These are phyloP conservation scores for Poecilus cupreus DNA, from an alignment of 2,888 invertebrate genomes.

Conservation along the genomic window DNA sequence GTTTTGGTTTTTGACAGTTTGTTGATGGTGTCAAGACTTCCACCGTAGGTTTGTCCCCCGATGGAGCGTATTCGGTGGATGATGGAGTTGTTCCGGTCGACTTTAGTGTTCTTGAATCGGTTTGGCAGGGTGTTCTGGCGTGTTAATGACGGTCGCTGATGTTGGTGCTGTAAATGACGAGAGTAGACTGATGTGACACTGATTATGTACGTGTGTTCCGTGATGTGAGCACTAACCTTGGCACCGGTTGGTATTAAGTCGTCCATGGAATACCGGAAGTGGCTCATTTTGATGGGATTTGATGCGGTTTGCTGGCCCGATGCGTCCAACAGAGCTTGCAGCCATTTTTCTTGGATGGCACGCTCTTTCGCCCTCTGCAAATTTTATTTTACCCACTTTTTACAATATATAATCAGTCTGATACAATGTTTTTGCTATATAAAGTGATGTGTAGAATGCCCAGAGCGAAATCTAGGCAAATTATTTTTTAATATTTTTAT, in stretches of 20 bases:
- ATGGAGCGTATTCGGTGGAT: conserved; percentile 68
- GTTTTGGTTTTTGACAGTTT: conserved; percentile 57
- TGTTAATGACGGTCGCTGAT: conserved; percentile 54
- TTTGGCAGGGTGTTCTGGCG: conserved; percentile 62
- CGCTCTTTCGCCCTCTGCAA: conserved; percentile 73
- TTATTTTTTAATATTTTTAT: conserved; percentile 27
- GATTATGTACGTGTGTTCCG: conserved; percentile 47
- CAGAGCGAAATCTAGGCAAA: conserved; percentile 2
- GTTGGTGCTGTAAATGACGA: conserved; percentile 40
- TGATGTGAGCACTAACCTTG: conserved; percentile 56
- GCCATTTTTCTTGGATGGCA: conserved; percentile 74
- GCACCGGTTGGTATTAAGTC: conserved; percentile 65
- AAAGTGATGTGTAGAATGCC: background rate
- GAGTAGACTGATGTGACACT: conserved; percentile 49
- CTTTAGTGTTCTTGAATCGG: conserved; percentile 48
- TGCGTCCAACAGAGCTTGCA: conserved; percentile 73
- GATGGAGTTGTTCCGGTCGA: conserved; percentile 62
- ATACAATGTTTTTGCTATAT: background rate
- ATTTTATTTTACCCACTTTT: background rate
- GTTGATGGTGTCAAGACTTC: conserved; percentile 65
- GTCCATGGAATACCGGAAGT: conserved; percentile 72
- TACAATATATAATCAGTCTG: background rate
- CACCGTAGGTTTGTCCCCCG: conserved; percentile 68
- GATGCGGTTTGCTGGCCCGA: conserved; percentile 68
- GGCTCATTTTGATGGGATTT: conserved; percentile 66